Conservation (phyloP, 2,113 vertebrate species). For the Antidorcas marsupialis region DNA sequence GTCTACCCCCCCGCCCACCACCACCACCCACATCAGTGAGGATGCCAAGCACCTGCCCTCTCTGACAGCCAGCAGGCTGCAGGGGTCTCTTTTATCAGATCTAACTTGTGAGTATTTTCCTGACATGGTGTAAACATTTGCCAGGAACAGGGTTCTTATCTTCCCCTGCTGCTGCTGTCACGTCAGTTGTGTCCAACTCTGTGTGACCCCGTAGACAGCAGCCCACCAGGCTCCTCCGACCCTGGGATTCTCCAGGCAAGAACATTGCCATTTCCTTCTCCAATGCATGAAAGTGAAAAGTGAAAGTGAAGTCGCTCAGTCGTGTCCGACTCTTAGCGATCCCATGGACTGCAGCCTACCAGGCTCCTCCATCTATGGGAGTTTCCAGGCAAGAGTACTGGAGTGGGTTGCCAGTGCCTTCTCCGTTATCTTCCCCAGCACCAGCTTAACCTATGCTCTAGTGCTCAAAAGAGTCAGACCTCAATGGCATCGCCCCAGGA, state of each 20-base stretch:
- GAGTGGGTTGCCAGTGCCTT: no score
- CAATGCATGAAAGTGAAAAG: no score
- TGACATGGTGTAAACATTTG: neutral
- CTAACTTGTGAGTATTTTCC: neutral
- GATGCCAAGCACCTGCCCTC: neutral
- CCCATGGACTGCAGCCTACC: no score
- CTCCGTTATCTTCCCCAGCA: neutral
- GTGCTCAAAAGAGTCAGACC: neutral
- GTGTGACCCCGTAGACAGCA: no score
- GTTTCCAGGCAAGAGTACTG: no score
- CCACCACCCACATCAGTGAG: neutral
- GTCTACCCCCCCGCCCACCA: neutral
- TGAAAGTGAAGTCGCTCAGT: no score
- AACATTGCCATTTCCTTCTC: no score
- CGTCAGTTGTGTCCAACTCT: rapidly evolving
- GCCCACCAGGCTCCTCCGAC: no score
- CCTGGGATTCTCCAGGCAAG: no score
- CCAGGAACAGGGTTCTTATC: conserved; percentile 2
- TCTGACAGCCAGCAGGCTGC: neutral
- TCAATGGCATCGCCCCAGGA: rapidly evolving
- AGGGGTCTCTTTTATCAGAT: neutral
- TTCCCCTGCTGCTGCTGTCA: neutral
- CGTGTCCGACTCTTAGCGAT: rapidly evolving
- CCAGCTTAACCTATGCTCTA: neutral
- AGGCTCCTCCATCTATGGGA: no score